These are phyloP conservation scores for Protomyctophum bolini DNA, from an alignment of 2,113 vertebrate species.

Conservation along the genomic window DNA sequence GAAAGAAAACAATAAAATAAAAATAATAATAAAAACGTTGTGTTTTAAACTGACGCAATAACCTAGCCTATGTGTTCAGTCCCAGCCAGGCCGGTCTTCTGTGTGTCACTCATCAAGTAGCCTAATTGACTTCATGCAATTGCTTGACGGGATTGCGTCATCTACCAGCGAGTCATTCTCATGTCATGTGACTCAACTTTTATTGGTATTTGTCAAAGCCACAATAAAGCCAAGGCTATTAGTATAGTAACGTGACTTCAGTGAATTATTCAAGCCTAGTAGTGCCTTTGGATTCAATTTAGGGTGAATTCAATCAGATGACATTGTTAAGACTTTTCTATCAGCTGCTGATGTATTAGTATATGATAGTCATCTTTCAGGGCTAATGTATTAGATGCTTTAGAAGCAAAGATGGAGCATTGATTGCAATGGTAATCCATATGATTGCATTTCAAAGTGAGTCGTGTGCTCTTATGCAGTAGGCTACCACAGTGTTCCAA, in stretches of 20 bases:
- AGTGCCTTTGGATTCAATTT: background rate
- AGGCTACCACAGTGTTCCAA: conserved; percentile 33
- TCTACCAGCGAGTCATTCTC: conserved; percentile 43
- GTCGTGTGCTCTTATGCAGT: conserved; percentile 5
- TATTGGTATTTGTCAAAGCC: conserved; percentile 24
- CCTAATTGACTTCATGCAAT: conserved; percentile 49
- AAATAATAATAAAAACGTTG: too few relatives aligned
- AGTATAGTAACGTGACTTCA: conserved; percentile 18
- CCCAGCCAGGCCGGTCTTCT: too few relatives aligned
- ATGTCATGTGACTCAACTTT: conserved; percentile 21
- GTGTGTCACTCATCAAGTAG: conserved; percentile 9
- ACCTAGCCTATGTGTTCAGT: too few relatives aligned
- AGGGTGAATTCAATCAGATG: background rate
- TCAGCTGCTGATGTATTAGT: background rate
- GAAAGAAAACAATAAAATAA: too few relatives aligned
- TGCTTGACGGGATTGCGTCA: conserved; percentile 68
- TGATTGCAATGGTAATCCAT: background rate
- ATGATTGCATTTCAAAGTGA: conserved; percentile 18
- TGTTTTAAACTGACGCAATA: too few relatives aligned
- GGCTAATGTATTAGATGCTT: background rate
- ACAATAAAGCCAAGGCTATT: conserved; percentile 19
- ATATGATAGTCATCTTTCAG: too few relatives aligned
- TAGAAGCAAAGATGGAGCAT: background rate
- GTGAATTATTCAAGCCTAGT: background rate
- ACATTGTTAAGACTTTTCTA: background rate